Evolutionary conservation across 2,888 invertebrate genomes (phyloP), one percentile per base, ranked within the genome.

Genomic region (Caenorhabditis imperialis): DNA sequence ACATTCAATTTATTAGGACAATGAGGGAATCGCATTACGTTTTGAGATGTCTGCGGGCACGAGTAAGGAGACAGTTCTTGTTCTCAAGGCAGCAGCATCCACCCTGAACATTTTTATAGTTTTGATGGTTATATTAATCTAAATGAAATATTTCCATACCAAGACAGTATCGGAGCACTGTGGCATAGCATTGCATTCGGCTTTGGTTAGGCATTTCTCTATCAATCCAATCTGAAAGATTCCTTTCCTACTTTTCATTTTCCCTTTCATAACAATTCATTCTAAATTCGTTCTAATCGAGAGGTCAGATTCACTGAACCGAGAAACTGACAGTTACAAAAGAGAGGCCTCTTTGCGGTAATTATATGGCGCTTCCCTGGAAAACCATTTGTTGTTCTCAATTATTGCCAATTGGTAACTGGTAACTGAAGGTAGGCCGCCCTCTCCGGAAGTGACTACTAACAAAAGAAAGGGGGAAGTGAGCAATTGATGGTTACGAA

Each of bases 361-460:
- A 67, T 67, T 67, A 67, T 51, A 67, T 67, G 51, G 67, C 57
- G 57, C 57, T 65, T 44, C 42, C 45, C 30, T 37, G 37, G 45
- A 48, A 30, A 57, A 50, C 37, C 57, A 67, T 67, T 57, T 67
- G 57, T 67, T 57, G 67, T 67, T 57, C 57, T 57, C 67, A 67
- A 67, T 67, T 67, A 57, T 57, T n/a, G n/a, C n/a, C n/a, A n/a
- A n/a, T n/a, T n/a, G n/a, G n/a, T n/a, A n/a, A n/a, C n/a, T n/a
- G n/a, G n/a, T n/a, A n/a, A n/a, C n/a, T n/a, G n/a, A n/a, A n/a
- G n/a, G 18, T 27, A 30, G 50, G 51, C 51, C 57, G 67, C 40
- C 48, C 48, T 44, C 57, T 50, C 48, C n/a, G n/a, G n/a, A 67
- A 67, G 51, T 67, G 51, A 23, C 18, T 35, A 10, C 12, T 25